A percentile compares a stretch with the other conserved stretches of the same genome.
These are phyloP conservation scores for Pygmarrhopalites habei DNA, from an alignment of 1,140 invertebrate genomes.

Conservation along the genomic window DNA sequence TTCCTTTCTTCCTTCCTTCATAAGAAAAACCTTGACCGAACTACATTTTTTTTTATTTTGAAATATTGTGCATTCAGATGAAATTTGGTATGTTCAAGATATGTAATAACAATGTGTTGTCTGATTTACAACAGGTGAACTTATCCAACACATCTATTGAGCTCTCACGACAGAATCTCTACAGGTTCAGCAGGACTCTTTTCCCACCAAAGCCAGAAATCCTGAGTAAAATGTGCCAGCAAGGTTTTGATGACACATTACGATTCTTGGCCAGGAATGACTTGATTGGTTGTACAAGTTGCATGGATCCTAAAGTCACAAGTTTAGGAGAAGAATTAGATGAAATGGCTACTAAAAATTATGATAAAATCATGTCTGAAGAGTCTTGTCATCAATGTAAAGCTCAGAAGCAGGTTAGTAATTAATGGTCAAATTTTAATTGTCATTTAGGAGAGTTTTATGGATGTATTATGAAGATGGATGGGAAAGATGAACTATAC, in stretches of 20 bases:
- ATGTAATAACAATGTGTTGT: no score
- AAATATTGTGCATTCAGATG: no score
- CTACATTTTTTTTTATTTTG: not conserved
- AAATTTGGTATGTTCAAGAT: no score
- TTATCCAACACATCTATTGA: slow-evolving; percentile 92
- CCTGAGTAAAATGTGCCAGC: slow-evolving; percentile 89
- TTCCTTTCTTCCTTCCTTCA: no score
- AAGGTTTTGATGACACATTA: slow-evolving; percentile 94
- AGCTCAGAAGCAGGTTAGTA: slow-evolving; percentile 64
- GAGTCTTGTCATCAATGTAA: slow-evolving; percentile 76
- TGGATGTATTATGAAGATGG: no score
- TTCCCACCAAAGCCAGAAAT: slow-evolving; percentile 89
- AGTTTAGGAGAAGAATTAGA: slow-evolving; percentile 63
- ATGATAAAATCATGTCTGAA: slow-evolving; percentile 47
- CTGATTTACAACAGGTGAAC: slow-evolving; percentile 66
- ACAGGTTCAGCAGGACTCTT: slow-evolving; percentile 79
- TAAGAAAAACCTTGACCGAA: no score
- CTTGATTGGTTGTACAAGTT: slow-evolving; percentile 74
- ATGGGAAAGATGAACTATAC: no score
- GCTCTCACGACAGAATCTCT: slow-evolving; percentile 83
- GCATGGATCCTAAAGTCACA: slow-evolving; percentile 72
- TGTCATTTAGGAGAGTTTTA: no score
- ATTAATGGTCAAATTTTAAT: no score
- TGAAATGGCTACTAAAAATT: slow-evolving; percentile 34
- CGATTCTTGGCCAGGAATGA: slow-evolving; percentile 87